Evolutionary conservation across 2,888 invertebrate species (phyloP), one percentile per base, ranked within the genome.

Genomic region (Esperia sulphurella): DNA sequence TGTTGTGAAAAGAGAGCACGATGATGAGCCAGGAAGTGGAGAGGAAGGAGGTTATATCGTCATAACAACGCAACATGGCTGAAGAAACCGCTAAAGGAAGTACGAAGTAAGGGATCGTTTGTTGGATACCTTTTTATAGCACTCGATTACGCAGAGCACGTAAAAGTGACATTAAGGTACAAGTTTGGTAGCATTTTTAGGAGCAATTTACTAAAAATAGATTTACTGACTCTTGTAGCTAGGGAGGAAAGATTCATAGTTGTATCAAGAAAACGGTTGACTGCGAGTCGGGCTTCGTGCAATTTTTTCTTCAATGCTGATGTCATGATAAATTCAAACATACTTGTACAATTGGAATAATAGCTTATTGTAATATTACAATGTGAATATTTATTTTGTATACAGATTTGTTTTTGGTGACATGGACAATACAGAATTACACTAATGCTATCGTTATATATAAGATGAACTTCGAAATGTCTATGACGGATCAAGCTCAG

Each of bases 1-100:
- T 51, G 65, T 64, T 56, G 62, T 67, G 66, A 39, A 69, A 63
- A 55, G 58, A 57, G 58, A 58, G 55, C 53, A 52, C 54, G 58
- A 58, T 52, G 56, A 56, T 46, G 50, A 55, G 45, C 40, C 51
- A 53, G 57, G 53, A 55, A 58, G 57, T 56, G 45, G 47, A 50
- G 41, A 50, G 51, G 49, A 54, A 58, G 54, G 51, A 54, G 50
- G 45, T 48, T 52, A 52, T 59, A 54, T 42, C 31, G 28, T 46
- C 51, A 48, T 40, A 51, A 49, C 52, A 49, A 48, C 47, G 45
- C 48, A 43, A 37, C 41, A 28, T 45, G 46, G 47, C 48, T 48
- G 48, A 50, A 48, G 56, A 53, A 55, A 55, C 56, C 38, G 46
- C 49, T 8, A 41, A 48, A 45, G 48, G 51, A 52, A 56, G 43